Percentiles rank a stretch among this genome's conserved stretches.
These are phyloP conservation scores for Macrosoma leucophasiata DNA, from an alignment of 2,888 invertebrate genomes.

Conservation along the genomic window DNA sequence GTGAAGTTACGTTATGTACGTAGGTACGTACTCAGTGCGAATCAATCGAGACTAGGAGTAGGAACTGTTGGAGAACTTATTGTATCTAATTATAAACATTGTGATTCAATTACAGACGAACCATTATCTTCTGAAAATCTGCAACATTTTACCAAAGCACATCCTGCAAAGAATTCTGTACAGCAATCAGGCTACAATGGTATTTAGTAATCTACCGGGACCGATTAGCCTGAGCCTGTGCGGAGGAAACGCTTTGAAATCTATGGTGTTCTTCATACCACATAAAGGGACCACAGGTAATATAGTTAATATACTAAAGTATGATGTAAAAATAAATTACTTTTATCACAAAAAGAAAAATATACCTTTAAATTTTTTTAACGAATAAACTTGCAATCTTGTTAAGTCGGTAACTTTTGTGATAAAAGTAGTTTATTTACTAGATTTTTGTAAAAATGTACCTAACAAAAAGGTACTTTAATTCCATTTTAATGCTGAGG, in stretches of 20 bases:
- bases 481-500: no score
- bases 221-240: constrained; percentile 51
- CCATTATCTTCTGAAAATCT: constrained; percentile 61
- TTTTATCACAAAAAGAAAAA: no score
- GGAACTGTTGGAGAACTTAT: constrained; percentile 27
- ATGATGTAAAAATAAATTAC: constrained; percentile 1
- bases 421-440: no score
- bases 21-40: no score
- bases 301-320: background rate
- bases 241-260: constrained; percentile 51
- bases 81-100: background rate
- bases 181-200: constrained; percentile 63
- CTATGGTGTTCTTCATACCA: constrained; percentile 71
- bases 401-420: no score
- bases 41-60: no score
- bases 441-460: no score
- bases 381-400: no score
- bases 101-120: constrained; percentile 44
- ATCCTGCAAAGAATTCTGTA: constrained; percentile 48
- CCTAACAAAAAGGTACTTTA: no score
- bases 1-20: no score
- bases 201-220: constrained; percentile 71
- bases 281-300: constrained; percentile 65
- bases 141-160: constrained; percentile 54
- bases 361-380: no score